These are phyloP conservation scores for Molossus alvarezi DNA, from an alignment of 2,797 vertebrate genomes.

Conservation along the genomic window DNA sequence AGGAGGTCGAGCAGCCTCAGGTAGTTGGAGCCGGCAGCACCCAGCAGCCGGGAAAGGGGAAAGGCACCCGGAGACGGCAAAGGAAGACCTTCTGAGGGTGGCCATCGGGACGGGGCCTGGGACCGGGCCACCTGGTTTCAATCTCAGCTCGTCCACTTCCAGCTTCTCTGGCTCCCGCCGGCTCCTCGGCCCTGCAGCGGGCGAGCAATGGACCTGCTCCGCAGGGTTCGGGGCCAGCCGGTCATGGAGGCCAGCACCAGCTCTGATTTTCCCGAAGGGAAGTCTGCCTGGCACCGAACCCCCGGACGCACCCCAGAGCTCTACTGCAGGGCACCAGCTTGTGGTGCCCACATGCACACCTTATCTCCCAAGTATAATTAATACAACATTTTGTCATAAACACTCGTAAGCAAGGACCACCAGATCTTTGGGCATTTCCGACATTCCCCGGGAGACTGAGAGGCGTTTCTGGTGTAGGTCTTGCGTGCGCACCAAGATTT, in stretches of 20 bases:
- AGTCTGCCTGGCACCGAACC: background rate
- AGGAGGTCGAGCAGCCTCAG: accelerated
- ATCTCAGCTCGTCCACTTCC: background rate
- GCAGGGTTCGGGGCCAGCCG: accelerated
- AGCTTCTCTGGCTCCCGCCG: background rate
- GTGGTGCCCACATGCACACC: background rate
- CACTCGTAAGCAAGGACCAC: background rate
- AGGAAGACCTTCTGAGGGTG: no score
- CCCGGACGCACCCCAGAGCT: no score
- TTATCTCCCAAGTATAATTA: background rate
- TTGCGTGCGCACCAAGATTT: background rate
- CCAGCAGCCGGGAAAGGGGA: no score
- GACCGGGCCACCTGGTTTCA: no score
- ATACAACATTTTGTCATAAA: background rate
- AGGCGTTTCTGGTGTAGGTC: background rate
- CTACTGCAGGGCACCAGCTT: background rate
- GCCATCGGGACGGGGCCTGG: no score
- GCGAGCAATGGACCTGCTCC: background rate
- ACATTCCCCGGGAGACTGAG: background rate
- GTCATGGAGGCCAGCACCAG: background rate
- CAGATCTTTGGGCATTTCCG: background rate
- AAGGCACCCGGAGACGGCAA: no score
- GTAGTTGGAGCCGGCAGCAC: no score
- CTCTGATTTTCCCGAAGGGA: background rate
- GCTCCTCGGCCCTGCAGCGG: background rate